A percentile compares a stretch with the other conserved stretches of the same genome.
phyloP scores from a whole-genome alignment of 2,888 invertebrate genomes.

The Aleiodes alternator region DNA sequence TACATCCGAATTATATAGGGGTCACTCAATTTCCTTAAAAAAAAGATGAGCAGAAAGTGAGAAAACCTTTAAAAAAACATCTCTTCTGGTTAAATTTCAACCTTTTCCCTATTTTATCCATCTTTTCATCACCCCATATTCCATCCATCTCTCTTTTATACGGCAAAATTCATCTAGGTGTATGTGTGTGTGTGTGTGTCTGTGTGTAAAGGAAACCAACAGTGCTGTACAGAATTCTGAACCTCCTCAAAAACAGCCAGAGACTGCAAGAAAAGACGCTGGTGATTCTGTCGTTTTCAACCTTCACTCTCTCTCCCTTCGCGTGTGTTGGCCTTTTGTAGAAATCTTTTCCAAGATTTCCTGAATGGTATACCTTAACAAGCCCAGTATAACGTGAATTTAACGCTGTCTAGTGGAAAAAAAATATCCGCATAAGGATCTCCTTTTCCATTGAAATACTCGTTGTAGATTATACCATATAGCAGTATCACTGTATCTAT shows the following conservation, averaged over 20 bases:
- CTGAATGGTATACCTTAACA: constrained; percentile 37
- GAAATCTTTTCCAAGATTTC: constrained; percentile 5
- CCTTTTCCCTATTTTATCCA: background rate
- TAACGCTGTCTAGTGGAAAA: constrained; percentile 41
- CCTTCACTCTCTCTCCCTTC: background rate
- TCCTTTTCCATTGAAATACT: constrained; percentile 12
- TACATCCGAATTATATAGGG: constrained; percentile 18
- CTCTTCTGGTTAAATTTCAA: constrained; percentile 10
- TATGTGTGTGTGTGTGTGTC: too few relatives aligned
- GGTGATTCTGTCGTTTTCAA: constrained; percentile 29
- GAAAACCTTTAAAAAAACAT: background rate
- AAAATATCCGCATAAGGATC: constrained; percentile 41
- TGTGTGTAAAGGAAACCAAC: background rate
- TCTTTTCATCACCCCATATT: background rate
- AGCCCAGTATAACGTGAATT: constrained; percentile 40
- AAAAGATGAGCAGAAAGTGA: background rate
- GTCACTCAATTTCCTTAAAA: constrained; percentile 10
- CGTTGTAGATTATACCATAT: constrained; percentile 7
- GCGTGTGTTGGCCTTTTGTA: background rate
- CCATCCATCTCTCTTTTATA: background rate
- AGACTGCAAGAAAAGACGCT: background rate
- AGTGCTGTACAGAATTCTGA: background rate
- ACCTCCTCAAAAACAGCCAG: constrained; percentile 3
- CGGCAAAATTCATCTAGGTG: background rate
- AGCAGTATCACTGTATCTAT: background rate